A percentile compares a stretch with the other conserved stretches of the same genome.
phyloP scores from a whole-genome alignment of 2,797 vertebrate species.

The Tinamus major region DNA sequence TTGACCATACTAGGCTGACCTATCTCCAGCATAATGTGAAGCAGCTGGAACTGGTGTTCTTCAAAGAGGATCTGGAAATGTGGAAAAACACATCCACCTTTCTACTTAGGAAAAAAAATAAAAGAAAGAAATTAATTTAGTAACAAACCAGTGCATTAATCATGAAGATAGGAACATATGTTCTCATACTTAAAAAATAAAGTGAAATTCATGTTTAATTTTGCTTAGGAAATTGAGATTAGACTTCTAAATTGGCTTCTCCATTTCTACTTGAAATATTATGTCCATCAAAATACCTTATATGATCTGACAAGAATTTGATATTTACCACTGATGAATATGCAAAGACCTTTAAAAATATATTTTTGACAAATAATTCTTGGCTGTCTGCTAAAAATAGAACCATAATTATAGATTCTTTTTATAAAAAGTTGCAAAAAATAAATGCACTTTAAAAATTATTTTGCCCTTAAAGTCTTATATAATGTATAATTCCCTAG shows the following conservation, averaged over 20 bases:
- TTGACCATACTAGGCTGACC: background rate
- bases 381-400: background rate
- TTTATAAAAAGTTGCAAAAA: background rate
- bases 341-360: background rate
- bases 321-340: background rate
- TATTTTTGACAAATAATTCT: background rate
- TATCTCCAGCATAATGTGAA: background rate
- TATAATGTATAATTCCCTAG: background rate
- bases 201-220: background rate
- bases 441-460: background rate
- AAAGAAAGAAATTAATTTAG: background rate
- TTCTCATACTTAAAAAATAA: background rate
- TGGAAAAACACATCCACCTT: background rate
- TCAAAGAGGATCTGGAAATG: background rate
- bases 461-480: background rate
- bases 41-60: background rate
- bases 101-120: background rate
- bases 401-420: background rate
- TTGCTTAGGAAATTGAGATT: background rate
- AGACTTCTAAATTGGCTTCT: background rate
- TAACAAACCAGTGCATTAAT: background rate
- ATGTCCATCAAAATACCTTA: background rate
- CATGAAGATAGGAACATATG: background rate
- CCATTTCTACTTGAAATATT: background rate
- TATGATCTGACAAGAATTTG: background rate